Conservation (phyloP, 2,113 vertebrate species). For the Pogona vitticeps region DNA sequence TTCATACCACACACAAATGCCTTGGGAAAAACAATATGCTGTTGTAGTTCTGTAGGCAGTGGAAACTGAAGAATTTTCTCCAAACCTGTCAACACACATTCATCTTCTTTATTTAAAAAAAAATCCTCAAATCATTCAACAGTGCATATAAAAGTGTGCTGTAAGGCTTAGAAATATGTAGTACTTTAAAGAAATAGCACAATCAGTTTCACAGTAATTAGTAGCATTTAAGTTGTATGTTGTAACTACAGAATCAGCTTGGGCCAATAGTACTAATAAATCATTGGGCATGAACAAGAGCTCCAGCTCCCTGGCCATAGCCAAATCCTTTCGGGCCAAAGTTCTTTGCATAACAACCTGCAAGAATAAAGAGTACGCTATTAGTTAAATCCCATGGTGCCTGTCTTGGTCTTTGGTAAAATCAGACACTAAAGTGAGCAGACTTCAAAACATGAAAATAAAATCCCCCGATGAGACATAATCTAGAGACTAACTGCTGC, state of each 20-base stretch:
- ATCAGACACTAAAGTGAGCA: not conserved
- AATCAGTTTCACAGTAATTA: slow-evolving; percentile 73
- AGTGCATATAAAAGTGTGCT: slow-evolving; percentile 42
- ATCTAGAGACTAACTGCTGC: not conserved
- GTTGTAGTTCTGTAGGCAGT: not conserved
- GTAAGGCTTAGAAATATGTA: slow-evolving; percentile 19
- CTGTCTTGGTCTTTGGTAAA: not conserved
- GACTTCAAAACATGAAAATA: not conserved
- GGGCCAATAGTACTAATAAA: not conserved
- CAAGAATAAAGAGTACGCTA: slow-evolving; percentile 15
- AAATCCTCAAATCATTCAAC: slow-evolving; percentile 57
- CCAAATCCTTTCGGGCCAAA: slow-evolving; percentile 87
- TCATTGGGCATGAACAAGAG: slow-evolving; percentile 84
- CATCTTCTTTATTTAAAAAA: slow-evolving; percentile 42
- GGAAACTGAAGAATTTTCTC: not conserved
- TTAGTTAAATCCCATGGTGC: not conserved
- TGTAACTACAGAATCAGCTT: not conserved
- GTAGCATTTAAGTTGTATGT: slow-evolving; percentile 47
- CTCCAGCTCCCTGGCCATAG: slow-evolving; percentile 84
- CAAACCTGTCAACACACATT: not conserved
- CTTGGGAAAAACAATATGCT: not conserved
- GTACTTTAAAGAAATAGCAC: slow-evolving; percentile 33
- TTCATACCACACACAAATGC: not conserved
- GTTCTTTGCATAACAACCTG: slow-evolving; percentile 86
- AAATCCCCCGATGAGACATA: not conserved